Evolutionary conservation across 1,140 invertebrate species (phyloP).

Genomic region (Lineus longissimus): DNA sequence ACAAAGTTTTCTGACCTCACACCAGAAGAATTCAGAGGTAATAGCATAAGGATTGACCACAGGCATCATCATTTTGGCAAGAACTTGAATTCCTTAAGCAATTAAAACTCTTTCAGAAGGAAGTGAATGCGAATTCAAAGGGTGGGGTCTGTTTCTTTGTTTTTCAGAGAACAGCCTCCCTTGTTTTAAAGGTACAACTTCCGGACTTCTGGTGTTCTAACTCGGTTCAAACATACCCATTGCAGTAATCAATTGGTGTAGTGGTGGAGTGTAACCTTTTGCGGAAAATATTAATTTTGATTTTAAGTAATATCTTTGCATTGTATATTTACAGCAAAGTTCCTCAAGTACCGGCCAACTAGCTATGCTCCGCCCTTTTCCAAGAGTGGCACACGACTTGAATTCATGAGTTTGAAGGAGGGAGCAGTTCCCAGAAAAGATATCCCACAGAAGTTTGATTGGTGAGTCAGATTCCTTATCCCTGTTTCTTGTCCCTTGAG

Average conservation of each 20-base stretch:
- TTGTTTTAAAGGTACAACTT: background rate
- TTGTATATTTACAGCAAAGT: background rate
- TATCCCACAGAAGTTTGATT: slow-evolving; percentile 27
- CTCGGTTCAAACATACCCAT: background rate
- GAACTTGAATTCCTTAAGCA: background rate
- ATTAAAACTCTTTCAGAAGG: too few species aligned
- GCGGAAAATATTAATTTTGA: too few species aligned
- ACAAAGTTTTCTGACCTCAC: slow-evolving; percentile 73
- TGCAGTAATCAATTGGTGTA: background rate
- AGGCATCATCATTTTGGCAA: background rate
- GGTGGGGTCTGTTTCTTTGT: too few species aligned
- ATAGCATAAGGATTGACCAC: background rate
- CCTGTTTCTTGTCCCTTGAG: too few species aligned
- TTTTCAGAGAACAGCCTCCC: too few species aligned
- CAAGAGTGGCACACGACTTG: background rate
- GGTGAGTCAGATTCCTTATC: slow-evolving; percentile 21
- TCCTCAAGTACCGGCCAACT: background rate
- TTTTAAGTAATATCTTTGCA: background rate
- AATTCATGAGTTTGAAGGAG: background rate
- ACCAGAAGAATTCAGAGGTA: slow-evolving; percentile 64
- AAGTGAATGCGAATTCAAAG: too few species aligned
- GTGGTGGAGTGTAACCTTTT: background rate
- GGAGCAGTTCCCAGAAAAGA: background rate
- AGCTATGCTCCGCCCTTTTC: background rate
- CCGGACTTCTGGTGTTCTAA: background rate